Evolutionary conservation across 2,113 vertebrate genomes (phyloP).

Genomic region (Aphyosemion australe): DNA sequence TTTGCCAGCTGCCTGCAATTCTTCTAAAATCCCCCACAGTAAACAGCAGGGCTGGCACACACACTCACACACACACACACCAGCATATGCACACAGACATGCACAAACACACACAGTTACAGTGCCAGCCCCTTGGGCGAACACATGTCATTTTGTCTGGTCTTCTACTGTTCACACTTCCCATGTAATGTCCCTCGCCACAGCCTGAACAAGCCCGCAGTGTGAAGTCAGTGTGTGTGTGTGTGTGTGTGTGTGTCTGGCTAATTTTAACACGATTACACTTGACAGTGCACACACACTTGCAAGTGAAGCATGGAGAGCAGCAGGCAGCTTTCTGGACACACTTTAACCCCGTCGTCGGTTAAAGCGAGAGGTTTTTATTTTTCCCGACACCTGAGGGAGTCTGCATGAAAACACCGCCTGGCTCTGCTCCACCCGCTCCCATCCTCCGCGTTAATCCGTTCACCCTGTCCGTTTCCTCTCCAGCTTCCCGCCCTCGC

Average conservation of each 20-base stretch:
- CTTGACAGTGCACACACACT: constrained; percentile 38
- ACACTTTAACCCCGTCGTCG: constrained; percentile 34
- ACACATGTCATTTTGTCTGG: constrained; percentile 74
- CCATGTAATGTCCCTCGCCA: constrained; percentile 49
- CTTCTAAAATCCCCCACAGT: constrained; percentile 67
- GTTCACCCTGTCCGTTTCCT: constrained; percentile 56
- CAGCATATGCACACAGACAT: constrained; percentile 47
- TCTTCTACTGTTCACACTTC: constrained; percentile 71
- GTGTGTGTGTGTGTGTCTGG: constrained; percentile 21
- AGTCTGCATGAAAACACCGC: constrained; percentile 53
- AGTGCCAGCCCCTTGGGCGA: constrained; percentile 71
- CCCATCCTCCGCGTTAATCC: constrained; percentile 40
- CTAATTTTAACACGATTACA: constrained; percentile 62
- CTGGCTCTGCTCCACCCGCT: constrained; percentile 38
- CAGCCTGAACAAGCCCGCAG: constrained; percentile 49
- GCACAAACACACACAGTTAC: constrained; percentile 45
- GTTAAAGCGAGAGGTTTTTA: constrained; percentile 12
- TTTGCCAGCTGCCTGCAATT: constrained; percentile 68
- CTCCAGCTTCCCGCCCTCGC: constrained; percentile 34
- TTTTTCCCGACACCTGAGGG: constrained; percentile 36
- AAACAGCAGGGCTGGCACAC: constrained; percentile 67
- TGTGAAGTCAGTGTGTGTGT: constrained; percentile 42
- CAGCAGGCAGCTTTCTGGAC: constrained; percentile 49
- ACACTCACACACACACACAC: constrained; percentile 38
- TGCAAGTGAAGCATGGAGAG: constrained; percentile 48